Conservation (phyloP, 2,113 vertebrate species). For the Prinia subflava region DNA sequence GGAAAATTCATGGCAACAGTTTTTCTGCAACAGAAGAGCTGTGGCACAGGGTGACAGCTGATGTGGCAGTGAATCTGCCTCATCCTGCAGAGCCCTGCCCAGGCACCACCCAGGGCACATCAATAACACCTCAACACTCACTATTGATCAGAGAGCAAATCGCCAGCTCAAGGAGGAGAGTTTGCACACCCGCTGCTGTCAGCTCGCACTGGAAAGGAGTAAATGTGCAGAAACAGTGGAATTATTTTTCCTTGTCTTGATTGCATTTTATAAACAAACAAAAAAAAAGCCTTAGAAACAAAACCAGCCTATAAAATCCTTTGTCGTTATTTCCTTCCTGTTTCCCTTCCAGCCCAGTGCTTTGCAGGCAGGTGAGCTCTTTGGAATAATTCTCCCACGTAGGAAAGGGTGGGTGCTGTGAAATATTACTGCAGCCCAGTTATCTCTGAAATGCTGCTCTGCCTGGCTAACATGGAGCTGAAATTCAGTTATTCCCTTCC, state of each 20-base stretch:
- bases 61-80: background rate
- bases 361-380: background rate
- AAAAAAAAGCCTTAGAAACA: background rate
- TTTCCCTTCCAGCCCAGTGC: background rate
- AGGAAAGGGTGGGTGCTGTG: background rate
- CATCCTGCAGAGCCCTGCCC: background rate
- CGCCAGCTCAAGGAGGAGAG: background rate
- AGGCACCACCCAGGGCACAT: background rate
- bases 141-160: background rate
- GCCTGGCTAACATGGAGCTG: background rate
- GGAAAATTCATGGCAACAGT: too few species aligned
- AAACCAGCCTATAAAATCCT: background rate
- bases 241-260: background rate
- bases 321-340: background rate
- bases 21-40: background rate
- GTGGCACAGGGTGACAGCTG: background rate
- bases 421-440: background rate
- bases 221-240: background rate
- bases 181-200: background rate
- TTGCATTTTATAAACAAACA: background rate
- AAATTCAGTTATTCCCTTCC: conserved; percentile 26
- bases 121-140: background rate
- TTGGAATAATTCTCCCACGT: background rate
- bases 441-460: conserved; percentile 5
- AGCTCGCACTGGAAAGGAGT: background rate